Percentiles rank a stretch among this genome's conserved stretches.
Evolutionary conservation across 2,888 invertebrate genomes (phyloP).

Genomic region (Entomobrya multifasciata): DNA sequence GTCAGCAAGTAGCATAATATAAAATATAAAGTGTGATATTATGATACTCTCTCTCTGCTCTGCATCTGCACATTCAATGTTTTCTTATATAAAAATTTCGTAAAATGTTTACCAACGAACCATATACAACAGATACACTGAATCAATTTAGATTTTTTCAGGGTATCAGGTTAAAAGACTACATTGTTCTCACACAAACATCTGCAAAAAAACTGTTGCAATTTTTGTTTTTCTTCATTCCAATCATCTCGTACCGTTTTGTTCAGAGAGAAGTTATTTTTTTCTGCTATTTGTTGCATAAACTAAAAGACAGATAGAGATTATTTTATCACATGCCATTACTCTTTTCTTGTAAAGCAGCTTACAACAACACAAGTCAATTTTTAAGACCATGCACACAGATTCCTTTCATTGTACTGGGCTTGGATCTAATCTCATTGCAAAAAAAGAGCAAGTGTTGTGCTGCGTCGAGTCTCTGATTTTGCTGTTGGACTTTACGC

Average conservation of each 20-base stretch:
- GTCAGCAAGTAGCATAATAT: no score
- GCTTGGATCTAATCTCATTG: no score
- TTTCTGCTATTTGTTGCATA: slow-evolving; percentile 35
- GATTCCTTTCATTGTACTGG: not conserved
- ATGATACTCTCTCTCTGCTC: no score
- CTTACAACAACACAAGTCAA: not conserved
- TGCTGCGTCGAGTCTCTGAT: no score
- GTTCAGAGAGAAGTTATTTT: slow-evolving; percentile 20
- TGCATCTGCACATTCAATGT: not conserved
- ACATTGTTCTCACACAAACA: slow-evolving; percentile 24
- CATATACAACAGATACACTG: no score
- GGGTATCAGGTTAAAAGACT: slow-evolving; percentile 18
- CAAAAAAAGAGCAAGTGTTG: no score
- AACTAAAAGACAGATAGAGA: slow-evolving; percentile 24
- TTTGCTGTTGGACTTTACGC: no score
- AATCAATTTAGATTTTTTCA: not conserved
- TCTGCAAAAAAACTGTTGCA: not conserved
- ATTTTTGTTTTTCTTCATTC: not conserved
- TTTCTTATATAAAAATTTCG: no score
- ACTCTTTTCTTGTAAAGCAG: slow-evolving; percentile 2
- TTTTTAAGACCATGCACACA: not conserved
- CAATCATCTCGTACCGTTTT: not conserved
- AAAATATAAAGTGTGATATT: no score
- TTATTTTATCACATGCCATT: slow-evolving; percentile 24
- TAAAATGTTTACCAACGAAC: no score